phyloP scores from a whole-genome alignment of 1,140 invertebrate species.

The Drosophila tristis region DNA sequence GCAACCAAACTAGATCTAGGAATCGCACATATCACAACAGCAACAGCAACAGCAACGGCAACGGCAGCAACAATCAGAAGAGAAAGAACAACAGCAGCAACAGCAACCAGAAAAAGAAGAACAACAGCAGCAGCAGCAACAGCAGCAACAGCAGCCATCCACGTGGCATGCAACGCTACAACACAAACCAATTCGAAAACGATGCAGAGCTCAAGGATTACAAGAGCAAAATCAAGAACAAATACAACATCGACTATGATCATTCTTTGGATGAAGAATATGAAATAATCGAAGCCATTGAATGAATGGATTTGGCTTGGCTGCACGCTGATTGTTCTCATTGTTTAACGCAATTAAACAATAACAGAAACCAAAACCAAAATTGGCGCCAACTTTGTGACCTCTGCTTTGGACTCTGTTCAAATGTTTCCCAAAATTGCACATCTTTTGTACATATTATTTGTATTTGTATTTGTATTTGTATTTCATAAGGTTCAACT shows the following conservation, averaged over 20 bases:
- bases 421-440: constrained; percentile 39
- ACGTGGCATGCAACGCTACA: constrained; percentile 49
- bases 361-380: not conserved
- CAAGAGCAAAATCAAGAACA: constrained; percentile 83
- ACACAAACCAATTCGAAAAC: constrained; percentile 72
- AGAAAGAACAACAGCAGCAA: constrained; percentile 15
- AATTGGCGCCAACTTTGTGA: constrained; percentile 25
- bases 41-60: constrained; percentile 18
- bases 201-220: constrained; percentile 80
- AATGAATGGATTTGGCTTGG: constrained; percentile 52
- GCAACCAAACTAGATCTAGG: constrained; percentile 47
- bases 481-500: no score
- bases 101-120: constrained; percentile 29
- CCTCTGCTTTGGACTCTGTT: constrained; percentile 13
- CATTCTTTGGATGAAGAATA: constrained; percentile 84
- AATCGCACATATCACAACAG: constrained; percentile 41
- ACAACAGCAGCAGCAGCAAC: constrained; percentile 52
- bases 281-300: constrained; percentile 84
- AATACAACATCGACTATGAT: constrained; percentile 84
- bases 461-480: no score
- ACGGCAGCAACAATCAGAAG: constrained; percentile 27
- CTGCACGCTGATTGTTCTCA: constrained; percentile 47
- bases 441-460: constrained; percentile 32
- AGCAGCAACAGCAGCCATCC: constrained; percentile 52
- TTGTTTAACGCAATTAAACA: constrained; percentile 29